Evolutionary conservation across 2,113 vertebrate species (phyloP).

Genomic region (Willisornis vidua): DNA sequence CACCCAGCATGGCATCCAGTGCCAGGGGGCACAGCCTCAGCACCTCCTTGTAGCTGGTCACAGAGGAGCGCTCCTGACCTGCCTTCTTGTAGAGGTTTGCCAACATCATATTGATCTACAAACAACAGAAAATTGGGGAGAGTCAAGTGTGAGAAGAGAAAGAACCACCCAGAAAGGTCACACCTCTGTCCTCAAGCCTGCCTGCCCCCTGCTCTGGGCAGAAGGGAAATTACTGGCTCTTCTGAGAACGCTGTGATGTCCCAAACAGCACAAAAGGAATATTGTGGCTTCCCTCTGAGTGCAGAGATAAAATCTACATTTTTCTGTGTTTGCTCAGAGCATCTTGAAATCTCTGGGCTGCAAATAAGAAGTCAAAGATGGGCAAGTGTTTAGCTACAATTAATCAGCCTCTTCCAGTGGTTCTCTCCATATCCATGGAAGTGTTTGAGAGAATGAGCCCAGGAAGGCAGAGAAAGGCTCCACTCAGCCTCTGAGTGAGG

Average conservation of each 20-base stretch:
- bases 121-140: not conserved
- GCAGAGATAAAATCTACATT: not conserved
- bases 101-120: constrained; percentile 98
- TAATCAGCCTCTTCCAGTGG: not conserved
- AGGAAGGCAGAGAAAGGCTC: not conserved
- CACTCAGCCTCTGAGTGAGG: not conserved
- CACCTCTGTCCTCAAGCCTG: not conserved
- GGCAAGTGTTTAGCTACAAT: not conserved
- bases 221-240: not conserved
- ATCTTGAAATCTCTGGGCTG: not conserved
- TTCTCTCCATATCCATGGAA: not conserved
- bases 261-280: rapidly evolving
- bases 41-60: constrained; percentile 98
- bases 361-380: not conserved
- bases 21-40: constrained; percentile 95
- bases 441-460: not conserved
- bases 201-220: not conserved
- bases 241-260: not conserved
- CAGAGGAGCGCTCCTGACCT: constrained; percentile 95
- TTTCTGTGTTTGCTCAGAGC: not conserved
- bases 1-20: constrained; percentile 95
- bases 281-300: not conserved
- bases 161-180: not conserved
- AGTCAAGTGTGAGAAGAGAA: not conserved
- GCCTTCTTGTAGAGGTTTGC: constrained; percentile 97